phyloP scores from a whole-genome alignment of 2,888 invertebrate genomes.

The Helicoverpa assulta region DNA sequence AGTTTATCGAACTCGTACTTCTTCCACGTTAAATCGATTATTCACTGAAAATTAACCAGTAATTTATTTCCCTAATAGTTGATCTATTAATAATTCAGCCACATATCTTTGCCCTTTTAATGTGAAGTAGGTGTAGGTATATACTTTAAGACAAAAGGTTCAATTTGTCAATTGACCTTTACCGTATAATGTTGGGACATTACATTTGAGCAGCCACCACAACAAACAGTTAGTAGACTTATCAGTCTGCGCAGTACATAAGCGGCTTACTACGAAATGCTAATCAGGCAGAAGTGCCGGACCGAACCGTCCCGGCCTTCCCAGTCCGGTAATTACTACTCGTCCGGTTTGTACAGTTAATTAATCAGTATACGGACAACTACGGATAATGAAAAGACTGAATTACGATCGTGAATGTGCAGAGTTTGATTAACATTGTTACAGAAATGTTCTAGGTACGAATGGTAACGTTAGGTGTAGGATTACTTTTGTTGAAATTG shows the following conservation, averaged over 20 bases:
- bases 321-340: conserved; percentile 57
- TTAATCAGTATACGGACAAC: conserved; percentile 56
- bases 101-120: conserved; percentile 10
- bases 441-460: neutral
- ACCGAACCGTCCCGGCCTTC: conserved; percentile 16
- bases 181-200: conserved; percentile 18
- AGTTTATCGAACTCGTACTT: too few species aligned
- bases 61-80: too few species aligned
- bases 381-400: conserved; percentile 50
- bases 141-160: neutral
- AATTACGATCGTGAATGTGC: conserved; percentile 41
- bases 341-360: conserved; percentile 58
- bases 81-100: too few species aligned
- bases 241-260: conserved; percentile 44
- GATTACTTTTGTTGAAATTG: conserved; percentile 1
- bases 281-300: conserved; percentile 47
- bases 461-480: neutral
- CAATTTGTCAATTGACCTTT: conserved; percentile 1
- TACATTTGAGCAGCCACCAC: conserved; percentile 28
- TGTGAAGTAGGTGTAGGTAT: neutral
- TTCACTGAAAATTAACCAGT: too few species aligned
- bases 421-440: conserved; percentile 22
- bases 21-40: too few species aligned
- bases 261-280: conserved; percentile 54
- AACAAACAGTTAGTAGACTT: conserved; percentile 45